phyloP scores from a whole-genome alignment of 2,888 invertebrate genomes.

The Epinotia bilunana region DNA sequence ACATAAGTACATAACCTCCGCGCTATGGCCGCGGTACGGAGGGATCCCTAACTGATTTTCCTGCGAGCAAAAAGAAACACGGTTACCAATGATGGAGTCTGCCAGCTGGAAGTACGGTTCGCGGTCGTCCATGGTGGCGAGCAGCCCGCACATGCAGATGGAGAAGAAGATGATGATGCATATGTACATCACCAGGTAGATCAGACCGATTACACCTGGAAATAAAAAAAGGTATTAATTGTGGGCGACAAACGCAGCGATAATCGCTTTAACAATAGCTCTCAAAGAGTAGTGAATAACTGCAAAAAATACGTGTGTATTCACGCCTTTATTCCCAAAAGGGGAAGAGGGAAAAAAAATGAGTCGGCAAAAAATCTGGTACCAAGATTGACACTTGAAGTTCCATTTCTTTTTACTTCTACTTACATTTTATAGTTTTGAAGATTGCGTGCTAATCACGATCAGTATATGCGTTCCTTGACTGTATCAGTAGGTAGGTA shows the following conservation, averaged over 20 bases:
- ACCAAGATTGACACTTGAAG: too few species aligned
- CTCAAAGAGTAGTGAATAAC: too few species aligned
- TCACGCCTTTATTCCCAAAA: too few species aligned
- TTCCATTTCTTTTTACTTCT: too few species aligned
- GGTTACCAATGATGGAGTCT: conserved; percentile 89
- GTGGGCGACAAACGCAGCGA: background rate
- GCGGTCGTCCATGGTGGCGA: conserved; percentile 88
- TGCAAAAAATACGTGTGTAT: too few species aligned
- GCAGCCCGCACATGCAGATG: conserved; percentile 94
- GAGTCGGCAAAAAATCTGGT: too few species aligned
- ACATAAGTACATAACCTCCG: too few species aligned
- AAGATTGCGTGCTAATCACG: background rate
- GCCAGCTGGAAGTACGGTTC: conserved; percentile 92
- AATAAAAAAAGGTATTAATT: background rate
- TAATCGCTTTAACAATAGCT: background rate
- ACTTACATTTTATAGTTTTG: background rate
- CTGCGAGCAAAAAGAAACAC: background rate
- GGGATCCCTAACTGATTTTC: too few species aligned
- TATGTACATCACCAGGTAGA: conserved; percentile 95
- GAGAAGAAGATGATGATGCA: conserved; percentile 94
- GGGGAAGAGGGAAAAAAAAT: too few species aligned
- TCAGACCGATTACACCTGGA: conserved; percentile 92
- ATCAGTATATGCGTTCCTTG: background rate
- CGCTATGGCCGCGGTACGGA: too few species aligned
- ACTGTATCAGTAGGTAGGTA: too few species aligned